Evolutionary conservation across 2,888 invertebrate genomes (phyloP), one percentile per base, ranked within the genome.

Genomic region (Drosophila demipolita): DNA sequence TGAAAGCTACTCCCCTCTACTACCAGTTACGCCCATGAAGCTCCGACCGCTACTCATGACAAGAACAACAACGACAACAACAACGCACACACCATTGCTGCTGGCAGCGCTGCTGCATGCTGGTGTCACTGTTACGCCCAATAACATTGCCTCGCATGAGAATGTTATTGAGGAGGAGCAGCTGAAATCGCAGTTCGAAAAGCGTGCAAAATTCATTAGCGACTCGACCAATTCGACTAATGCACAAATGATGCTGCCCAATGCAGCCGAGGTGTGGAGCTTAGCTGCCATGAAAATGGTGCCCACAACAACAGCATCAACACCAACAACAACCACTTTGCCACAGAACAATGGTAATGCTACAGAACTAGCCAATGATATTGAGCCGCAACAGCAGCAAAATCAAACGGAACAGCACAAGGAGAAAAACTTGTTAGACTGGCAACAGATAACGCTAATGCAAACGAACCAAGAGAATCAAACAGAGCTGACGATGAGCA

Each of bases 231-330:
- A 91, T 65, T 89, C 91, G 17, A 92, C 91, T 38, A 92, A 91
- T 78, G 82, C 89, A 15, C 90, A 92, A 65, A 69, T 92, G 49
- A 85, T 82, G 32, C 66, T 92, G 53, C 92, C 93, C 36, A 91
- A 91, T 67, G 82, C 77, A 20, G 90, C 91, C 1, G 93, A 93
- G 38, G 91, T 87, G 1, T 93, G 93, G 92, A 91, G 91, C 36
- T 73, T 93, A 60, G 92, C 91, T 0, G 86, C 89, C 12, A 87
- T 93, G 89, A 92, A 92, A 85, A 73, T 85, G 42, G 85, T 91
- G 58, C 90, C 90, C 6, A 48, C 36, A 68, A 70, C 65, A 58
- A 38, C 68, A 33, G 53, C 63, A 17, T 38, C 70, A 35, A 35
- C 42, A 23, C 9, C 58, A 35, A 8, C 33, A 9, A 12, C 66